Evolutionary conservation across 2,797 vertebrate species (phyloP).

Genomic region (Halcyon chelicuti): DNA sequence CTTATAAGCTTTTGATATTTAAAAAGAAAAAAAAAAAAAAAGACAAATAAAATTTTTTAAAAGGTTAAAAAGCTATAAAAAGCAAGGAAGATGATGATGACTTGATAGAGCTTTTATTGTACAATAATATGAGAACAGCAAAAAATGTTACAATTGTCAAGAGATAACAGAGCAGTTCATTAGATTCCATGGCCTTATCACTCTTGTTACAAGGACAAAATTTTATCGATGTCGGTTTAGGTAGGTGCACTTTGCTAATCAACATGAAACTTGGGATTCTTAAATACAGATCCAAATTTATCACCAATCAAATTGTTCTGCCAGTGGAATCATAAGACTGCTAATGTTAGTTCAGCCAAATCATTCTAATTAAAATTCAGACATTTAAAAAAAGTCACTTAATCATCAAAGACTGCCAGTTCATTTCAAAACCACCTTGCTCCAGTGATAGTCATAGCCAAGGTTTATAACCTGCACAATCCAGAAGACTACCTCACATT

Average conservation of each 20-base stretch:
- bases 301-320: not conserved
- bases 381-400: conserved; percentile 26
- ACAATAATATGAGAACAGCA: not conserved
- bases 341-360: conserved; percentile 42
- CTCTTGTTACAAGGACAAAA: not conserved
- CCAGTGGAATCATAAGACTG: not conserved
- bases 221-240: not conserved
- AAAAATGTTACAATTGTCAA: not conserved
- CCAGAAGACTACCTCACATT: not conserved
- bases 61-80: not conserved
- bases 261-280: not conserved
- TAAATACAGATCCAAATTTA: conserved; percentile 34
- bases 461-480: not conserved
- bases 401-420: not conserved
- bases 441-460: not conserved
- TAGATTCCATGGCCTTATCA: not conserved
- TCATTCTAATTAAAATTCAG: conserved; percentile 37
- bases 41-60: not conserved
- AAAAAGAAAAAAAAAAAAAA: not conserved
- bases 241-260: not conserved
- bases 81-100: not conserved
- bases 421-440: conserved; percentile 20
- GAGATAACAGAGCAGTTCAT: not conserved
- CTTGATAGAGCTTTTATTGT: not conserved
- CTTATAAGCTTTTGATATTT: not conserved